Evolutionary conservation across 30 jellyfish, hydroid and myxozoan species (phyloP).

Genomic region (Haliclystus octoradiatus): DNA sequence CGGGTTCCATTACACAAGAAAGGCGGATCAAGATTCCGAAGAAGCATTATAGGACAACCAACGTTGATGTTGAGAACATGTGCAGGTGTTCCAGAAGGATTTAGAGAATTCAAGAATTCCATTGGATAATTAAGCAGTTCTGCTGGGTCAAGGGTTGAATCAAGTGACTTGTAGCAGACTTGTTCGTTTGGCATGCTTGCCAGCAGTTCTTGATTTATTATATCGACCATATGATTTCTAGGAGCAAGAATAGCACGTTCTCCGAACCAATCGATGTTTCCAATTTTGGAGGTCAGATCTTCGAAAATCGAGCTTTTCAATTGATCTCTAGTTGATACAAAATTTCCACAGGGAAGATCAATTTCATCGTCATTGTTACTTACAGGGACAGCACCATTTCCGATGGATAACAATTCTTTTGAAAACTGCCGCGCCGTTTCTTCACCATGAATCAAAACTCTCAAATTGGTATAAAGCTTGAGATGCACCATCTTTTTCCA

Average conservation of each 20-base stretch:
- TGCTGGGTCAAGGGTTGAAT: slow-evolving; percentile 6
- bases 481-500: not conserved
- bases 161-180: slow-evolving; percentile 4
- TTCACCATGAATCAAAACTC: not conserved
- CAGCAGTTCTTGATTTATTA: not conserved
- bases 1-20: slow-evolving; percentile 20
- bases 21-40: slow-evolving; percentile 43
- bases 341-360: not conserved
- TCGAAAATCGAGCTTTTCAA: not conserved
- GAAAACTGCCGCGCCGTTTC: not conserved
- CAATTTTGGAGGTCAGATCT: not conserved
- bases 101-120: slow-evolving; percentile 15
- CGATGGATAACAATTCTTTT: not conserved
- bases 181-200: slow-evolving; percentile 10
- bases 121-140: slow-evolving; percentile 9
- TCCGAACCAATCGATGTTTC: not conserved
- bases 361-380: not conserved
- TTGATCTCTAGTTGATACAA: not conserved
- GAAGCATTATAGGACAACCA: slow-evolving; percentile 34
- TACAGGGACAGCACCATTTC: not conserved
- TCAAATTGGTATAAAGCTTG: not conserved
- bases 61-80: slow-evolving; percentile 32
- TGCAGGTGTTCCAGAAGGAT: slow-evolving; percentile 37
- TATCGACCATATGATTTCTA: not conserved
- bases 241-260: slow-evolving; percentile 7